Evolutionary conservation across 1,140 invertebrate species (phyloP).

Genomic region (Ceratosolen solmsi): DNA sequence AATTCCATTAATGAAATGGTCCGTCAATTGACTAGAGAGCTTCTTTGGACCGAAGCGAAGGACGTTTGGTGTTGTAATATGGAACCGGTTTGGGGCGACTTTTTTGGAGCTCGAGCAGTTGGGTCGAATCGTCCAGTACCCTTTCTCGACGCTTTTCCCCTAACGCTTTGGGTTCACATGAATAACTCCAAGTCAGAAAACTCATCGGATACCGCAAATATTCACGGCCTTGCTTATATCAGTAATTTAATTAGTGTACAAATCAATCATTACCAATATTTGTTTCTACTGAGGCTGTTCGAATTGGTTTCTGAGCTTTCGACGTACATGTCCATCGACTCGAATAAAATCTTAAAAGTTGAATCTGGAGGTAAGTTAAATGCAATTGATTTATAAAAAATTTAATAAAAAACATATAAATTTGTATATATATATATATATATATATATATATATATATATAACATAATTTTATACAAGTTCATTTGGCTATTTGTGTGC

Average conservation of each 20-base stretch:
- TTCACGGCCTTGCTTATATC: constrained; percentile 82
- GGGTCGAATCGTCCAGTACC: constrained; percentile 84
- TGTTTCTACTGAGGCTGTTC: constrained; percentile 88
- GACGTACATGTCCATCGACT: constrained; percentile 86
- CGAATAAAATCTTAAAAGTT: constrained; percentile 79
- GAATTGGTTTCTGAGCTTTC: constrained; percentile 88
- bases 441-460: no score
- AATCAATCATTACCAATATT: constrained; percentile 93
- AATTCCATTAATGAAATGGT: constrained; percentile 71
- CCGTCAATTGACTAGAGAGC: constrained; percentile 75
- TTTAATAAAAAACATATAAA: no score
- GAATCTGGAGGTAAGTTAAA: constrained; percentile 67
- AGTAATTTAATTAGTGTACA: constrained; percentile 88
- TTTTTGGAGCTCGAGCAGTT: constrained; percentile 84
- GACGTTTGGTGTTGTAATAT: constrained; percentile 91
- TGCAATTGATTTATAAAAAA: no score
- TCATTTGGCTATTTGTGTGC: no score
- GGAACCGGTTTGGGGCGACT: constrained; percentile 95
- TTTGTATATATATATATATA: no score
- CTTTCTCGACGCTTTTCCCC: constrained; percentile 91
- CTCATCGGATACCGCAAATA: constrained; percentile 72
- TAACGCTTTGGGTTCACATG: constrained; percentile 85
- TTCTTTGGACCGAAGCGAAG: constrained; percentile 87
- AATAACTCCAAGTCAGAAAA: constrained; percentile 55
- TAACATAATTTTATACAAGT: no score